phyloP scores from a whole-genome alignment of 2,888 invertebrate genomes.

The Drosophila lutescens region DNA sequence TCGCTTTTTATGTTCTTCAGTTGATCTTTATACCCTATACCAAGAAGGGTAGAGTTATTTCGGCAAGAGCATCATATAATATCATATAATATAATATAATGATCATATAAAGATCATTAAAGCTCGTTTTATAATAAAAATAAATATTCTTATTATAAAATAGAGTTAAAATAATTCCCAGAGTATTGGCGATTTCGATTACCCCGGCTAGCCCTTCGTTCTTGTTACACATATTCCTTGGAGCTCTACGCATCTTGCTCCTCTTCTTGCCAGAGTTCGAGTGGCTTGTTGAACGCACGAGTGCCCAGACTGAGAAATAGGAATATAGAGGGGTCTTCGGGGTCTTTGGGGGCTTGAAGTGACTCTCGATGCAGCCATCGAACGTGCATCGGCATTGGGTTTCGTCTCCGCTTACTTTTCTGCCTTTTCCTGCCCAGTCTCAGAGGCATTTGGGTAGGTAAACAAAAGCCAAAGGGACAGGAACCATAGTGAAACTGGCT shows the following conservation, averaged over 20 bases:
- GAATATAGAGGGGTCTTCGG: slow-evolving; percentile 1
- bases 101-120: no score
- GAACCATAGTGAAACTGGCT: not conserved
- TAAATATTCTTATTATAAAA: no score
- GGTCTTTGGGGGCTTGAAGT: slow-evolving; percentile 18
- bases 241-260: slow-evolving; percentile 23
- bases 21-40: not conserved
- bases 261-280: slow-evolving; percentile 23
- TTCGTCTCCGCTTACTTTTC: slow-evolving; percentile 14
- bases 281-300: slow-evolving; percentile 46
- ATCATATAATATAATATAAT: no score
- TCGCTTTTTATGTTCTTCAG: slow-evolving; percentile 1
- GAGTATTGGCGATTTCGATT: slow-evolving; percentile 7
- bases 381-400: slow-evolving; percentile 60
- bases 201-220: not conserved
- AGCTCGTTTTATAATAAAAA: no score
- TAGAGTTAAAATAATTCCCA: not conserved
- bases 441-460: slow-evolving; percentile 18
- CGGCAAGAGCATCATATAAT: no score
- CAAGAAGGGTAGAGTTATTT: not conserved
- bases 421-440: slow-evolving; percentile 4
- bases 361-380: slow-evolving; percentile 43
- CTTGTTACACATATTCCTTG: slow-evolving; percentile 14
- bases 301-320: slow-evolving; percentile 30
- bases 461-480: slow-evolving; percentile 23